These are phyloP conservation scores for Peromyscus maniculatus DNA, from an alignment of 2,113 vertebrate genomes.

Conservation along the genomic window DNA sequence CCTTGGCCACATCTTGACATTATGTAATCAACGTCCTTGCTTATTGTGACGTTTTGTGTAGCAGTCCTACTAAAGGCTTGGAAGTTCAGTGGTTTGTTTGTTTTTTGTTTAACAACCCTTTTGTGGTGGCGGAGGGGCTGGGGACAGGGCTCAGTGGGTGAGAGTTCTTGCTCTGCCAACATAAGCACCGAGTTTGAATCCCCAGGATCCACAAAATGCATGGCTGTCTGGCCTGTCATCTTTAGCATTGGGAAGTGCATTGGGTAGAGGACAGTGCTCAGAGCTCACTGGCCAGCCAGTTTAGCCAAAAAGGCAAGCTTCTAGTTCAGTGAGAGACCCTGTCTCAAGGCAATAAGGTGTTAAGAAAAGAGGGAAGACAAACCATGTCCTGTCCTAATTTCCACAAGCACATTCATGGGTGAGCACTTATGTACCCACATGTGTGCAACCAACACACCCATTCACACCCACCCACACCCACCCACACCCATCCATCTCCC, in stretches of 20 bases:
- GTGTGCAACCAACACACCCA: not conserved
- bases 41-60: not conserved
- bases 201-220: not conserved
- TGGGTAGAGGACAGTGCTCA: not conserved
- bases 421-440: not conserved
- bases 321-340: not conserved
- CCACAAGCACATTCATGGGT: not conserved
- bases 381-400: not conserved
- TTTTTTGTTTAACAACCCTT: not conserved
- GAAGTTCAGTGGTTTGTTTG: not conserved
- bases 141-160: not conserved
- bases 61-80: not conserved
- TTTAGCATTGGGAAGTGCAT: not conserved
- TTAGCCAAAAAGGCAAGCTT: not conserved
- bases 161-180: too few relatives aligned
- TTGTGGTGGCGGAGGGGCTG: not conserved
- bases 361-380: not conserved
- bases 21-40: not conserved
- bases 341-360: not conserved
- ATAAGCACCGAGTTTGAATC: not conserved
- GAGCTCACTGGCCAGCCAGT: not conserved
- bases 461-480: not conserved
- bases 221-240: not conserved
- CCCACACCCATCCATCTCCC: not conserved
- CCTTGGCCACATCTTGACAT: not conserved